A percentile compares a stretch with the other conserved stretches of the same genome.
Evolutionary conservation across 1,140 invertebrate genomes (phyloP).

Genomic region (Trachymyrmex cornetzi): DNA sequence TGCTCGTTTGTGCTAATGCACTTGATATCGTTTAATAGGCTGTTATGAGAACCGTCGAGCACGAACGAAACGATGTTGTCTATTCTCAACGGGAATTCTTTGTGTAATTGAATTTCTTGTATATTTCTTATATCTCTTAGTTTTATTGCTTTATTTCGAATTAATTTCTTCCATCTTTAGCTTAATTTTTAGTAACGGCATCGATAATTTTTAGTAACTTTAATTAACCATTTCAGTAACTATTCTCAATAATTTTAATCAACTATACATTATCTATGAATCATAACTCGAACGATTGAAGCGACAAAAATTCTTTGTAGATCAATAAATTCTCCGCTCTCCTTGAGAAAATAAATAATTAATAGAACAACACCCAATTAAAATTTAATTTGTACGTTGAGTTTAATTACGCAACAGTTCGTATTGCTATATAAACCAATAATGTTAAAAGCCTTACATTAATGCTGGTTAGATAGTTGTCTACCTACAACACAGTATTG

Average conservation of each 20-base stretch:
- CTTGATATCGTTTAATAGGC: conserved; percentile 60
- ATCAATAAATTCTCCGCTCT: neutral
- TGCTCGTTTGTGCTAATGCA: conserved; percentile 56
- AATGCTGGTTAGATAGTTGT: neutral
- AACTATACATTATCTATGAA: neutral
- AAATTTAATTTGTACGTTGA: conserved; percentile 26
- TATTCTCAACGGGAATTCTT: conserved; percentile 23
- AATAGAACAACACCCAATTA: neutral
- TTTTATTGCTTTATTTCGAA: conserved; percentile 7
- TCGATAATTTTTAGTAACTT: neutral
- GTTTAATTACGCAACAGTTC: conserved; percentile 9
- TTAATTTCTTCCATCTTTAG: conserved; percentile 9
- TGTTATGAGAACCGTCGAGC: conserved; percentile 54
- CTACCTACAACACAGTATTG: conserved; percentile 5
- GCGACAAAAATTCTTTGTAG: neutral
- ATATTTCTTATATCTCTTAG: neutral
- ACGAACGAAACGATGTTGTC: conserved; percentile 12
- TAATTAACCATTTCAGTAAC: neutral
- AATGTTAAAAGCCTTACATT: conserved; percentile 18
- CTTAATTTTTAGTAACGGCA: conserved; percentile 6
- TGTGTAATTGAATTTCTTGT: conserved; percentile 22
- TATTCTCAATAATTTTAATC: neutral
- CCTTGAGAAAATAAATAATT: conserved; percentile 1
- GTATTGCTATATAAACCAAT: conserved; percentile 20
- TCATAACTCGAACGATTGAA: neutral